Percentiles rank a stretch among this genome's conserved stretches.
Evolutionary conservation across 2,888 invertebrate species (phyloP).

Genomic region (Melitaea athalia): DNA sequence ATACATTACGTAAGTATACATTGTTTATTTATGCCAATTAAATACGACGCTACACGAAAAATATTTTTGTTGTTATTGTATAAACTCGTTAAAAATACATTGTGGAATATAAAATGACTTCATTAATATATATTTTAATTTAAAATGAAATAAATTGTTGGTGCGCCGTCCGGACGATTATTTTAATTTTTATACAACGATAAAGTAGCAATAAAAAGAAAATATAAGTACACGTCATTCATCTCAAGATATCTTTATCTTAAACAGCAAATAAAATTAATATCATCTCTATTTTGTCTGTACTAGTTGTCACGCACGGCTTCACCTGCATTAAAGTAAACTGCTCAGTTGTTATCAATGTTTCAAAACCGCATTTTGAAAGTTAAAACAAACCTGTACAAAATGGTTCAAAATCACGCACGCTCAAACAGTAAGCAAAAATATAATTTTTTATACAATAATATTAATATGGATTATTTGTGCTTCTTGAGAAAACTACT

Average conservation of each 20-base stretch:
- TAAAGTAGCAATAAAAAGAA: background rate
- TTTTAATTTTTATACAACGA: background rate
- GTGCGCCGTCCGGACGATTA: background rate
- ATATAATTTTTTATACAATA: too few relatives aligned
- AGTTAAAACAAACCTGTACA: too few relatives aligned
- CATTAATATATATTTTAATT: background rate
- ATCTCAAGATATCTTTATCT: background rate
- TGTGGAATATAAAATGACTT: background rate
- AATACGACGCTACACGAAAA: constrained; percentile 3
- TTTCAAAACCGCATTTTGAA: too few relatives aligned
- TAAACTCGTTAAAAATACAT: constrained; percentile 2
- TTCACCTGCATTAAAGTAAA: too few relatives aligned
- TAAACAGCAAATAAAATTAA: background rate
- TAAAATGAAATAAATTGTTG: constrained; percentile 2
- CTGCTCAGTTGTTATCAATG: too few relatives aligned
- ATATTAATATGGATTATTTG: background rate
- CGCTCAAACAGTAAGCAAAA: too few relatives aligned
- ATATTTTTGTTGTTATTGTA: constrained; percentile 2
- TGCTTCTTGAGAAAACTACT: background rate
- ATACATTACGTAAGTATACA: too few relatives aligned
- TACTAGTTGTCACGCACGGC: too few relatives aligned
- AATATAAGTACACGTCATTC: background rate
- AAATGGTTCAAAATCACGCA: too few relatives aligned
- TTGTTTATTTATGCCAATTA: constrained; percentile 2
- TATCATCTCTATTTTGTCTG: background rate